Conservation (phyloP, 1,140 invertebrate genomes). For the Drosophila rhopaloa region DNA sequence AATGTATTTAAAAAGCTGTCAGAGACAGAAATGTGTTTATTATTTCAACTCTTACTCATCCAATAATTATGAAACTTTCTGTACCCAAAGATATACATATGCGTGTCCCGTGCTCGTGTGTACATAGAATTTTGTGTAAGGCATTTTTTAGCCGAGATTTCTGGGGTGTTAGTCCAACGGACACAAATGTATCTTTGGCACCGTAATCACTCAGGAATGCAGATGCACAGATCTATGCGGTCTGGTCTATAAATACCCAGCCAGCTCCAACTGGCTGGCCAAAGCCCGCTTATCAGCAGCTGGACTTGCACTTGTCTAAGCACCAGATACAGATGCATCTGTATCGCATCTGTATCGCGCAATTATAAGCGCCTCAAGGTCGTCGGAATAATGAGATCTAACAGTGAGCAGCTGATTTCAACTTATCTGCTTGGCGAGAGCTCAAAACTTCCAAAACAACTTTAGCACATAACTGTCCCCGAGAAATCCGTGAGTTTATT, state of each 20-base stretch:
- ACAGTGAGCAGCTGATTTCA: constrained; percentile 36
- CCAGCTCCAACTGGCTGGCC: constrained; percentile 13
- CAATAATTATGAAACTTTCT: constrained; percentile 43
- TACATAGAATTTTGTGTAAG: constrained; percentile 47
- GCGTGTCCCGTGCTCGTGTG: constrained; percentile 13
- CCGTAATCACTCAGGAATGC: constrained; percentile 50
- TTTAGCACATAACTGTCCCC: constrained; percentile 30
- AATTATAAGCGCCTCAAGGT: constrained; percentile 44
- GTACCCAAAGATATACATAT: constrained; percentile 4
- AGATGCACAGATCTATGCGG: constrained; percentile 40
- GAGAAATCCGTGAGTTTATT: constrained; percentile 27
- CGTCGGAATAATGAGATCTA: constrained; percentile 16
- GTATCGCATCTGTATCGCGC: constrained; percentile 18
- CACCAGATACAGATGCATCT: constrained; percentile 19
- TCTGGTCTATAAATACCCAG: constrained; percentile 40
- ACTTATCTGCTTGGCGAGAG: constrained; percentile 27
- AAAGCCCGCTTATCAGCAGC: constrained; percentile 39
- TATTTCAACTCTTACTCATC: constrained; percentile 27
- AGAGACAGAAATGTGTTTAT: constrained; percentile 35
- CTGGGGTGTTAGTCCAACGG: constrained; percentile 41
- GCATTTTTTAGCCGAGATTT: constrained; percentile 43
- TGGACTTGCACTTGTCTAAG: constrained; percentile 42
- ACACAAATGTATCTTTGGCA: constrained; percentile 41
- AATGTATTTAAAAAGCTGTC: constrained; percentile 30
- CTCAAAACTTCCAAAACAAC: constrained; percentile 21